A percentile compares a stretch with the other conserved stretches of the same genome.
phyloP scores from a whole-genome alignment of 2,113 vertebrate species.

The Xiphias gladius region DNA sequence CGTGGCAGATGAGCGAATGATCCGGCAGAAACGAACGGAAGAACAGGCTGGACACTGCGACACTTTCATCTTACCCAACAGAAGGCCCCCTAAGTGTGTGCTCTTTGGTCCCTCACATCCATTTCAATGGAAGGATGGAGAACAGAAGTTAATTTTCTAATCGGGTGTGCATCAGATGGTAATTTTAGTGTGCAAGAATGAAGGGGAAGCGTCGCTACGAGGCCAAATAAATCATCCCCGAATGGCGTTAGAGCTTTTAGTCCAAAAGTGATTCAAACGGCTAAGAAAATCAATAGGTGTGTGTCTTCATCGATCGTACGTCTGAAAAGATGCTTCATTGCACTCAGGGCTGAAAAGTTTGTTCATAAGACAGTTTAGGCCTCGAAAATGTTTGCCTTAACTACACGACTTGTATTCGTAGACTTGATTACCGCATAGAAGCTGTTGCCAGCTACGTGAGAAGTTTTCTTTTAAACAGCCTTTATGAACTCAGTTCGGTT shows the following conservation, averaged over 20 bases:
- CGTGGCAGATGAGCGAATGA: too few relatives aligned
- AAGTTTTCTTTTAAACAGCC: too few relatives aligned
- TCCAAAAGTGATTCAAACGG: slow-evolving; percentile 15
- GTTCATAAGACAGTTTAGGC: background rate
- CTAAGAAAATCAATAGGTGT: slow-evolving; percentile 22
- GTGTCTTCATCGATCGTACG: slow-evolving; percentile 33
- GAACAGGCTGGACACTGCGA: background rate
- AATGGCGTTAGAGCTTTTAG: slow-evolving; percentile 18
- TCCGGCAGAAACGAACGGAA: background rate
- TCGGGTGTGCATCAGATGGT: background rate
- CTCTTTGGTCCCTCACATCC: background rate
- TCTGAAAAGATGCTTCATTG: background rate
- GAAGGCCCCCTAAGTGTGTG: background rate
- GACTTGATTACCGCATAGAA: background rate
- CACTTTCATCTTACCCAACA: background rate
- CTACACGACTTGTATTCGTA: background rate
- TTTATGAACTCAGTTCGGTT: too few relatives aligned
- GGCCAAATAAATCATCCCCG: slow-evolving; percentile 12
- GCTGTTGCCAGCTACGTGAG: too few relatives aligned
- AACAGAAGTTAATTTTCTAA: background rate
- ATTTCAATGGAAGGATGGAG: background rate
- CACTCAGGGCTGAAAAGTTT: background rate
- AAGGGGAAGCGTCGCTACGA: background rate
- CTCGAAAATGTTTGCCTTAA: background rate
- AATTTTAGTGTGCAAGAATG: background rate